Percentiles rank a stretch among this genome's conserved stretches.
Conservation (phyloP, 2,888 invertebrate species). For the Chrysolina haemoptera region DNA sequence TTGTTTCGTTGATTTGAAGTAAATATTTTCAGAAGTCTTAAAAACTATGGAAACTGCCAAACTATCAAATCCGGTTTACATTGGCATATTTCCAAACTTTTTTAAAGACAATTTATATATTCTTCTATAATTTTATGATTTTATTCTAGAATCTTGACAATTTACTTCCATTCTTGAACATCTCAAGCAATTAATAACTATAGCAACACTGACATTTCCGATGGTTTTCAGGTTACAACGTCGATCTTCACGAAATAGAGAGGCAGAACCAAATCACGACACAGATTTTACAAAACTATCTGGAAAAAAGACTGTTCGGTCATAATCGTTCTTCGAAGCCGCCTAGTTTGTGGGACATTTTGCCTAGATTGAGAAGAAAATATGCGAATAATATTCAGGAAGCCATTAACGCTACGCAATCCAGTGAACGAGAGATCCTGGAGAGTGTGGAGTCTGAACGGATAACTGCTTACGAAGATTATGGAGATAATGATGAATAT, state of each 20-base stretch:
- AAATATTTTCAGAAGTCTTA: too few relatives aligned
- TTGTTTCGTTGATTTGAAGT: background rate
- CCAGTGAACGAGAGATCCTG: slow-evolving; percentile 70
- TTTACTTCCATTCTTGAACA: background rate
- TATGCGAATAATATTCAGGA: slow-evolving; percentile 62
- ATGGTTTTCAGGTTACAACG: slow-evolving; percentile 63
- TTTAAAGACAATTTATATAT: too few relatives aligned
- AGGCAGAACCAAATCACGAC: slow-evolving; percentile 84
- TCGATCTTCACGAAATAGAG: slow-evolving; percentile 75
- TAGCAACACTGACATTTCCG: slow-evolving; percentile 47
- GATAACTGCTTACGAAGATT: slow-evolving; percentile 74
- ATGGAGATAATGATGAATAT: slow-evolving; percentile 72
- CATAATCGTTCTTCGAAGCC: slow-evolving; percentile 69
- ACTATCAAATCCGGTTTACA: too few relatives aligned
- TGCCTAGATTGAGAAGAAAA: slow-evolving; percentile 70
- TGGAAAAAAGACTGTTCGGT: slow-evolving; percentile 80
- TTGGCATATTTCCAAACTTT: too few relatives aligned
- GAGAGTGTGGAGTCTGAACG: slow-evolving; percentile 83
- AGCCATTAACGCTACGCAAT: slow-evolving; percentile 56
- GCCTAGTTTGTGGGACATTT: slow-evolving; percentile 78
- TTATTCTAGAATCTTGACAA: background rate
- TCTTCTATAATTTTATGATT: too few relatives aligned
- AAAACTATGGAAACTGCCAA: too few relatives aligned
- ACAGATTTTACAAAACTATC: slow-evolving; percentile 82
- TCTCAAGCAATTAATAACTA: background rate